These are phyloP conservation scores for Phalloptychus januarius DNA, from an alignment of 2,797 vertebrate species.

Conservation along the genomic window DNA sequence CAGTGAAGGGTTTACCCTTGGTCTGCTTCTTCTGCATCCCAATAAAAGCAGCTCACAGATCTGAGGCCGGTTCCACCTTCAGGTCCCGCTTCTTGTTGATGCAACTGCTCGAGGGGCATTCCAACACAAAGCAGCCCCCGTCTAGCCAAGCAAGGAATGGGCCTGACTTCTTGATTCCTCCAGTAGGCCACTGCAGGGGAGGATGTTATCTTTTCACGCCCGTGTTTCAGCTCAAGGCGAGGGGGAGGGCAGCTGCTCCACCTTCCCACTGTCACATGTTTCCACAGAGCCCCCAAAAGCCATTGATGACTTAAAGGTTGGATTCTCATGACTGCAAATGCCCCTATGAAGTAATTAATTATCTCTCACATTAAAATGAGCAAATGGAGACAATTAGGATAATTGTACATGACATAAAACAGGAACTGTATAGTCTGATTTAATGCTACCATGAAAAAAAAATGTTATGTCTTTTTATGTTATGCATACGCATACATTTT, in stretches of 20 bases:
- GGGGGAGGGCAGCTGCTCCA: conserved; percentile 53
- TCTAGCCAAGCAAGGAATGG: conserved; percentile 54
- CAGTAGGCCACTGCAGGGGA: conserved; percentile 66
- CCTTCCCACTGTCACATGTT: conserved; percentile 49
- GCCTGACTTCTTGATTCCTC: conserved; percentile 64
- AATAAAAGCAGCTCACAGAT: conserved; percentile 25
- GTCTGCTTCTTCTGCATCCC: neutral
- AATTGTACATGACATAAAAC: neutral
- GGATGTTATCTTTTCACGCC: conserved; percentile 76
- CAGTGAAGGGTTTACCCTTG: conserved; percentile 4
- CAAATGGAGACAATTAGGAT: neutral
- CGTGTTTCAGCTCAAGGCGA: conserved; percentile 46
- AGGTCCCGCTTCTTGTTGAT: conserved; percentile 66
- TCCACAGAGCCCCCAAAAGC: conserved; percentile 29
- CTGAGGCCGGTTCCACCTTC: conserved; percentile 37
- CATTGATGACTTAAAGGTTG: neutral
- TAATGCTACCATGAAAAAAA: neutral
- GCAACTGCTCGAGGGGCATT: conserved; percentile 77
- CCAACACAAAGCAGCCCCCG: conserved; percentile 54
- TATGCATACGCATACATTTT: neutral
- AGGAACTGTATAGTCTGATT: neutral
- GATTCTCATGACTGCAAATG: neutral
- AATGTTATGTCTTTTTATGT: neutral
- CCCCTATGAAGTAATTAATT: neutral
- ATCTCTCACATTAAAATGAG: neutral